Percentiles rank a stretch among this genome's conserved stretches.
Conservation (phyloP, 2,113 vertebrate genomes). For the Girardinichthys multiradiatus region DNA sequence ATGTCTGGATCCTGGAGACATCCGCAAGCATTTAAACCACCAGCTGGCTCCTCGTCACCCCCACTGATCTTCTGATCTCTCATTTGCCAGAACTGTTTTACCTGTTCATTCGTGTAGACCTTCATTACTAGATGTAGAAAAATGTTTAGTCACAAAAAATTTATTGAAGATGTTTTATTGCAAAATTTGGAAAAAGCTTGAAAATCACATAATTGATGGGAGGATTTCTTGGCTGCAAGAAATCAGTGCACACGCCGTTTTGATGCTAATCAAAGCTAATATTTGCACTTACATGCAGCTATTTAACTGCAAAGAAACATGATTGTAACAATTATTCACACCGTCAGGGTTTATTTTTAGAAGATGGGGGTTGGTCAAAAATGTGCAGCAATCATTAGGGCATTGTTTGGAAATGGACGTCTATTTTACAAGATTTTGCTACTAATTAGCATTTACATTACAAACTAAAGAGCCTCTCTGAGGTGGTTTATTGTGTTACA, state of each 20-base stretch:
- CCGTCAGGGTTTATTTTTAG: slow-evolving; percentile 15
- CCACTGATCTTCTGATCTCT: slow-evolving; percentile 34
- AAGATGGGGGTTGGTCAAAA: slow-evolving; percentile 14
- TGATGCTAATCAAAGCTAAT: slow-evolving; percentile 13
- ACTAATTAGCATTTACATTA: slow-evolving; percentile 32
- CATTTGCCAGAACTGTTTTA: slow-evolving; percentile 21
- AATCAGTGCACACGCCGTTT: neutral
- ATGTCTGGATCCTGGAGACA: slow-evolving; percentile 36
- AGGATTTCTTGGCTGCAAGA: neutral
- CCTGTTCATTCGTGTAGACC: slow-evolving; percentile 51
- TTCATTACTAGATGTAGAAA: slow-evolving; percentile 23
- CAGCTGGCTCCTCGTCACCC: slow-evolving; percentile 51
- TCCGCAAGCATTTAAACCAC: slow-evolving; percentile 22
- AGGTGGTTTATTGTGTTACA: slow-evolving; percentile 21
- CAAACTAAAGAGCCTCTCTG: slow-evolving; percentile 13
- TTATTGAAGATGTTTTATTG: neutral
- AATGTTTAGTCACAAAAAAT: slow-evolving; percentile 18
- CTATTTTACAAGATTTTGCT: slow-evolving; percentile 15
- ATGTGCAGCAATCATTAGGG: slow-evolving; percentile 47
- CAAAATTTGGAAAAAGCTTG: neutral
- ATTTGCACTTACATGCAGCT: neutral
- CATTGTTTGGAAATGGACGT: slow-evolving; percentile 43
- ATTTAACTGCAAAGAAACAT: neutral
- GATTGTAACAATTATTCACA: slow-evolving; percentile 31
- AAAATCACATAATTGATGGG: neutral